Base-by-base conservation (phyloP, 2,888 invertebrate species). In the Branchellion lobata region DNA sequence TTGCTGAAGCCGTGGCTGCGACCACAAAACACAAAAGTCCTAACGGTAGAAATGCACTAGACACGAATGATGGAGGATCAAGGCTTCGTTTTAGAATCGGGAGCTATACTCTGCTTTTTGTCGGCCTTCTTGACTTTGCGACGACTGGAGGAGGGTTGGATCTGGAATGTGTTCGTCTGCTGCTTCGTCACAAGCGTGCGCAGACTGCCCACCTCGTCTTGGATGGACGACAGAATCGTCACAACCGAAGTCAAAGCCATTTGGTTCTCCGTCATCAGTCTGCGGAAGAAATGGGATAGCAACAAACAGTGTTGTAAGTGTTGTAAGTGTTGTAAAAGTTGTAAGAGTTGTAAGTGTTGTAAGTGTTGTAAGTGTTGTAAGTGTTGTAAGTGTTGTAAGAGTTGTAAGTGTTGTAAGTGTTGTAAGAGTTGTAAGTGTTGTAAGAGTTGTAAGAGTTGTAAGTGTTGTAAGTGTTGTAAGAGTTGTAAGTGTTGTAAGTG, bases 261-360 rank as follows among this genome's bases (percentile, higher is more conserved):
- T 79, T 87, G 87, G 82, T 87, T 87, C 82, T 87, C 87, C 3
- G 85, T 85, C 86, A 87, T 86, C 71, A 87, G 83, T 21, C 85
- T 83, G 34, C 31, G n/a, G n/a, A 18, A 24, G 24, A 14, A n/a
- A n/a, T 65, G 8, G 65, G 65, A 11, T 65, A n/a, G n/a, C n/a
- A n/a, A n/a, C n/a, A n/a, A n/a, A n/a, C n/a, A n/a, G n/a, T n/a
- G n/a, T n/a, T n/a, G n/a, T n/a, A n/a, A n/a, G n/a, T n/a, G n/a
- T 69, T 29, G 34, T 31, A 1, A 31, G 21, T 14, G 3, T 73
- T 36, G n/a, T 73, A 18, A 36, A 34, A 11, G 40, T 40, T 40
- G 40, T 73, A 21, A 14, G 65, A n/a, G 65, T 65, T 65, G 18
- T 18, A 47, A n/a, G n/a, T n/a, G n/a, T n/a, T n/a, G n/a, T n/a